Evolutionary conservation across 2,797 vertebrate genomes (phyloP).

Genomic region (Carduelis carduelis): DNA sequence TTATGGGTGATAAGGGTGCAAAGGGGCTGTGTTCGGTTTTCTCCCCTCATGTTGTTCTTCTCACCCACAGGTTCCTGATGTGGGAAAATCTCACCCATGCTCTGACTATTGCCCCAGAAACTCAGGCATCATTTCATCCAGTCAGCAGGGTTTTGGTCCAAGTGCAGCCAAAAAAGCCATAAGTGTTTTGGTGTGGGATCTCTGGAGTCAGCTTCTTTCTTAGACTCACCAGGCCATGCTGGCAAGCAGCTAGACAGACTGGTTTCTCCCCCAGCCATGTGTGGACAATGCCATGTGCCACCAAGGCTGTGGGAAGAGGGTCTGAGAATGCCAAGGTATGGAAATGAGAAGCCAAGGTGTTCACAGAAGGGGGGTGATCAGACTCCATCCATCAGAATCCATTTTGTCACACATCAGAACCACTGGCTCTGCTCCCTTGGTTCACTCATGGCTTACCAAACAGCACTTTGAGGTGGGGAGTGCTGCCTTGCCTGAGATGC

Average conservation of each 20-base stretch:
- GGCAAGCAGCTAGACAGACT: background rate
- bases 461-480: background rate
- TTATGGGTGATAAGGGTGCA: background rate
- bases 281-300: fast-evolving
- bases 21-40: background rate
- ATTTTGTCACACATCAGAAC: background rate
- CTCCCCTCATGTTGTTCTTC: background rate
- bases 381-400: fast-evolving
- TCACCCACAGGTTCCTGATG: background rate
- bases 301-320: background rate
- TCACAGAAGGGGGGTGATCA: background rate
- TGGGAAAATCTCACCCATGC: background rate
- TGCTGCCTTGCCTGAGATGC: background rate
- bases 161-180: fast-evolving
- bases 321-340: background rate
- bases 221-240: background rate
- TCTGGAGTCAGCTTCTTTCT: background rate
- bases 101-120: background rate
- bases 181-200: background rate
- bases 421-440: background rate
- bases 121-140: background rate
- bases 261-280: background rate
- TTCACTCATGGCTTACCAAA: background rate
- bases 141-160: background rate
- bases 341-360: background rate